Conservation (phyloP, 2,797 vertebrate genomes). For the Thamnophis elegans region DNA sequence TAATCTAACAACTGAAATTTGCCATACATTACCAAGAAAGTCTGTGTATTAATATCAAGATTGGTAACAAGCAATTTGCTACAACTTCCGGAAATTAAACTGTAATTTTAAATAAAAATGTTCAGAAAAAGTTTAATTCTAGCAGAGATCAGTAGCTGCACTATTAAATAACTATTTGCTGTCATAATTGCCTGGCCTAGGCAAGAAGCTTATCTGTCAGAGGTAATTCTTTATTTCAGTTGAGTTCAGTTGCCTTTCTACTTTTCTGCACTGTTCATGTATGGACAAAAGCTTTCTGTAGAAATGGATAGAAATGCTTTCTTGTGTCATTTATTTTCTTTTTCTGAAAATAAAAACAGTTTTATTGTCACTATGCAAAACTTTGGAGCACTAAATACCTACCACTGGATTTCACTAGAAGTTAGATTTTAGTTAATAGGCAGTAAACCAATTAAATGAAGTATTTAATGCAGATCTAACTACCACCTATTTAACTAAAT, state of each 20-base stretch:
- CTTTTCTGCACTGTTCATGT: not conserved
- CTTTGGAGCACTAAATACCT: not conserved
- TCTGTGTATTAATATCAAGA: not conserved
- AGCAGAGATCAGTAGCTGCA: not conserved
- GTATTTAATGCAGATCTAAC: not conserved
- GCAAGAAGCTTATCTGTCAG: not conserved
- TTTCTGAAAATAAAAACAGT: not conserved
- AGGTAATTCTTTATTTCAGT: not conserved
- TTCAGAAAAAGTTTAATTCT: not conserved
- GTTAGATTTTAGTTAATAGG: not conserved
- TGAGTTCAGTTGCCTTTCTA: not conserved
- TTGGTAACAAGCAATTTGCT: not conserved
- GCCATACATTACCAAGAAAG: not conserved
- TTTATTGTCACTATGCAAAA: not conserved
- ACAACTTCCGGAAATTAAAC: not conserved
- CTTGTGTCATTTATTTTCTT: not conserved
- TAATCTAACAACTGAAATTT: not conserved
- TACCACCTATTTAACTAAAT: conserved; percentile 3
- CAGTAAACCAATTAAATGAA: not conserved
- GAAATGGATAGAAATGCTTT: not conserved
- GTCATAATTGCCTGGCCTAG: not conserved
- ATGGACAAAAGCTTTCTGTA: not conserved
- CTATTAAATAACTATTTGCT: not conserved
- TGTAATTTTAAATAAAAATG: not conserved
- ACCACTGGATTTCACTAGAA: not conserved